These are phyloP conservation scores for Rhabditoides inermis DNA, from an alignment of 2,888 invertebrate genomes.

Conservation along the genomic window DNA sequence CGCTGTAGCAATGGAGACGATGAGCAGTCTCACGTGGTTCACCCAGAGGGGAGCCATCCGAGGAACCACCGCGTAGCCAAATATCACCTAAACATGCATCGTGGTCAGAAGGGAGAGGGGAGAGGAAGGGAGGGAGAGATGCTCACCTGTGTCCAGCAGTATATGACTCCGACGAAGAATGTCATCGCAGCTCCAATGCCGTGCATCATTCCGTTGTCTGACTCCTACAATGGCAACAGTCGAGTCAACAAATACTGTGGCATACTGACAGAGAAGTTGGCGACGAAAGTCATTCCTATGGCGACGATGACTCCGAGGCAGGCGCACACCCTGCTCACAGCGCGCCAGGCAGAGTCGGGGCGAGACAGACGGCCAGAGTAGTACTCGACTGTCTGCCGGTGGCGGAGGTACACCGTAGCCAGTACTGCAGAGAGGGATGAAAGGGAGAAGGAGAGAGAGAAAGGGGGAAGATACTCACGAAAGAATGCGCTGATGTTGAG, in stretches of 20 bases:
- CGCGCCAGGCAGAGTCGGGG: conserved; percentile 3
- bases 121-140: too few species aligned
- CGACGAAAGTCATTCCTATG: conserved; percentile 7
- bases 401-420: conserved; percentile 23
- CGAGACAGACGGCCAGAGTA: conserved; percentile 23
- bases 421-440: conserved; percentile 16
- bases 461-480: conserved; percentile 4
- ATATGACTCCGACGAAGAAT: conserved; percentile 1
- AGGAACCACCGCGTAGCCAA: conserved; percentile 6
- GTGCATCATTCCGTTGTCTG: conserved; percentile 3
- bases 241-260: too few species aligned
- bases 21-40: conserved; percentile 1
- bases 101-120: too few species aligned
- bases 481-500: conserved; percentile 12
- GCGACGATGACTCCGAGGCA: conserved; percentile 1
- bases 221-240: conserved; percentile 3
- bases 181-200: conserved; percentile 1
- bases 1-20: conserved; percentile 2
- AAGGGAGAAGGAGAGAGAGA: too few species aligned
- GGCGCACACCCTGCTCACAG: neutral
- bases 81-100: too few species aligned
- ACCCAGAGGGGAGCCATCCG: conserved; percentile 2
- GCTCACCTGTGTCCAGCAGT: conserved; percentile 8
- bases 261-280: conserved; percentile 9
- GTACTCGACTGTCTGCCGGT: conserved; percentile 34